Evolutionary conservation across 2,113 vertebrate species (phyloP), one percentile per base, ranked within the genome.

Genomic region (Porphyrio hochstetteri): DNA sequence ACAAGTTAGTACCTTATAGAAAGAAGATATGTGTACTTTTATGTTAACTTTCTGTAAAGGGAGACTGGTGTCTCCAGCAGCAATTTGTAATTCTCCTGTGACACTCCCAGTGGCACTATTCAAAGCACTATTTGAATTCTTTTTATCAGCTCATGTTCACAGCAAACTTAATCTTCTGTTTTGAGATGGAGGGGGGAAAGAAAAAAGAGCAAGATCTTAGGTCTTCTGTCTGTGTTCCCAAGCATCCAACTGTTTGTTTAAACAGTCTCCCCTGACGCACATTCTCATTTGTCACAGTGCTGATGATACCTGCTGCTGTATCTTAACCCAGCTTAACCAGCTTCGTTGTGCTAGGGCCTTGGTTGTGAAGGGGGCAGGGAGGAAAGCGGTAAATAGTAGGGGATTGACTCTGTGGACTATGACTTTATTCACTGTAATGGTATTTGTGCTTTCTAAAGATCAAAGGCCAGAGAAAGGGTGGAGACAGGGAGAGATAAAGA

Each of bases 1-100:
- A 98, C 98, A 98, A 98, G 97, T 98, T 98, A 98, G 97, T 98
- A 98, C 98, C 98, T 97, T 98, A 98, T 98, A 98, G 98, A 98
- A 98, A 98, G 98, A 98, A 98, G 98, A 98, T 98, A 98, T 98
- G 98, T 98, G 97, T 97, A 96, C 97, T 98, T 97, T 98, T 97
- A 97, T 97, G 97, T 97, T 97, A 95, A 96, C 96, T 97, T 95
- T 97, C 96, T 97, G 96, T 96, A 98, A 97, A 97, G 96, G 96
- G 97, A 98, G 98, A 98, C 97, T 65, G 65, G 96, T 98, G 98
- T 98, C 97, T 98, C 98, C 97, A 97, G 95, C 96, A 96, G 97
- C 97, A 98, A 98, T 98, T 98, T 98, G 98, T 97, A 98, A 98
- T 97, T 98, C 97, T 98, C 98, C 92, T 95, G 97, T 94, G 97